Conservation (phyloP, 1,140 invertebrate species). For the Nixonia krombeini region DNA sequence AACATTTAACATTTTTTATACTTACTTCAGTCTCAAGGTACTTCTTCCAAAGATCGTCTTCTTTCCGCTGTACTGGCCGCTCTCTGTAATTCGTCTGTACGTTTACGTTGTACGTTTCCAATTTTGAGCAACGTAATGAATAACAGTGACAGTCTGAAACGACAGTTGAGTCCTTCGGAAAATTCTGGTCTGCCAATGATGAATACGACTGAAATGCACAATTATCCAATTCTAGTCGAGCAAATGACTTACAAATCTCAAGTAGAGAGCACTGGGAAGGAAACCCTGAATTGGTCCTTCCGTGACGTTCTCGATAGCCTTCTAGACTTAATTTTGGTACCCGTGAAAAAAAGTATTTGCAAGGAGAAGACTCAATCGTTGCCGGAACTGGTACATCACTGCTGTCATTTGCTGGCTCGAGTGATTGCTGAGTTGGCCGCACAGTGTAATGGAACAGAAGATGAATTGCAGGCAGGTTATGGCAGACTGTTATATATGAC, state of each 20-base stretch:
- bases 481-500: conserved; percentile 85
- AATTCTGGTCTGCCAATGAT: conserved; percentile 80
- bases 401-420: conserved; percentile 87
- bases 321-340: conserved; percentile 84
- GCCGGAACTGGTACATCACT: conserved; percentile 81
- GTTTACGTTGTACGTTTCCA: conserved; percentile 84
- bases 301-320: conserved; percentile 87
- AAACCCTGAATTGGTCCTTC: conserved; percentile 79
- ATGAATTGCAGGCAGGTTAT: conserved; percentile 77
- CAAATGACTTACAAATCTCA: conserved; percentile 82
- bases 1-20: too few relatives aligned
- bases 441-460: conserved; percentile 79
- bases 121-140: conserved; percentile 74
- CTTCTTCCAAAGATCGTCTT: conserved; percentile 76
- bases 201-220: conserved; percentile 80
- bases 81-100: conserved; percentile 83
- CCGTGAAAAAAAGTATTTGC: conserved; percentile 79
- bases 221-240: conserved; percentile 85
- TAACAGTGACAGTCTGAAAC: conserved; percentile 71
- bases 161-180: conserved; percentile 78
- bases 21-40: conserved; percentile 62
- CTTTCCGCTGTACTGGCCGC: conserved; percentile 87
- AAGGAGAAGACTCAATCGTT: conserved; percentile 75
- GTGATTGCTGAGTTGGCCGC: conserved; percentile 91
- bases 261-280: conserved; percentile 62